Conservation (phyloP, 2,113 vertebrate genomes). For the Nesospiza acunhae region DNA sequence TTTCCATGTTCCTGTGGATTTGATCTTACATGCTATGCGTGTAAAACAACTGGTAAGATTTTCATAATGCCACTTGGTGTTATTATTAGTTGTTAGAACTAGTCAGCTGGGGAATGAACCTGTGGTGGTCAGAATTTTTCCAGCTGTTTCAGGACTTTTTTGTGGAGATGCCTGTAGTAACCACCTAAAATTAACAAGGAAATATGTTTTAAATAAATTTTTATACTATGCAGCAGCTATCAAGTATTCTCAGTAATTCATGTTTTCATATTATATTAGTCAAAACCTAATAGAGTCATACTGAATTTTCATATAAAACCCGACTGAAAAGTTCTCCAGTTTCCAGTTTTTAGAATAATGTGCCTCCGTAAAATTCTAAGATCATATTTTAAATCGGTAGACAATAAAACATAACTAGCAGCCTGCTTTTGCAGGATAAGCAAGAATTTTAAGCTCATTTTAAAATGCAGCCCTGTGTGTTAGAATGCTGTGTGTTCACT, state of each 20-base stretch:
- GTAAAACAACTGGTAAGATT: not conserved
- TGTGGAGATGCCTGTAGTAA: not conserved
- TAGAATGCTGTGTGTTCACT: not conserved
- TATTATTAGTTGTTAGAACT: not conserved
- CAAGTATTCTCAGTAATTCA: not conserved
- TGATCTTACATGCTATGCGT: not conserved
- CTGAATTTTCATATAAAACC: not conserved
- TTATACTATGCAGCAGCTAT: not conserved
- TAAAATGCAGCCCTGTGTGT: not conserved
- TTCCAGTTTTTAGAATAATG: not conserved
- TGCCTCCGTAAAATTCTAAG: not conserved
- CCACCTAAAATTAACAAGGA: not conserved
- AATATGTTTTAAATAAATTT: not conserved
- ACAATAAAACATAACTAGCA: not conserved
- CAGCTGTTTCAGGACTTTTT: not conserved
- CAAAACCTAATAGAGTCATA: not conserved
- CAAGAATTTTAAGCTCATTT: not conserved
- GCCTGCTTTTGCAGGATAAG: not conserved
- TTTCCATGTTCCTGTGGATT: not conserved
- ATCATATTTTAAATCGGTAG: not conserved
- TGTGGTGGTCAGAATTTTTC: not conserved
- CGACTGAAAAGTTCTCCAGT: not conserved
- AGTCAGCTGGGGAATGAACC: not conserved
- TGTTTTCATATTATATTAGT: not conserved
- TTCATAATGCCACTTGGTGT: not conserved